Evolutionary conservation across 2,888 invertebrate species (phyloP).

Genomic region (Xanthia icteritia): DNA sequence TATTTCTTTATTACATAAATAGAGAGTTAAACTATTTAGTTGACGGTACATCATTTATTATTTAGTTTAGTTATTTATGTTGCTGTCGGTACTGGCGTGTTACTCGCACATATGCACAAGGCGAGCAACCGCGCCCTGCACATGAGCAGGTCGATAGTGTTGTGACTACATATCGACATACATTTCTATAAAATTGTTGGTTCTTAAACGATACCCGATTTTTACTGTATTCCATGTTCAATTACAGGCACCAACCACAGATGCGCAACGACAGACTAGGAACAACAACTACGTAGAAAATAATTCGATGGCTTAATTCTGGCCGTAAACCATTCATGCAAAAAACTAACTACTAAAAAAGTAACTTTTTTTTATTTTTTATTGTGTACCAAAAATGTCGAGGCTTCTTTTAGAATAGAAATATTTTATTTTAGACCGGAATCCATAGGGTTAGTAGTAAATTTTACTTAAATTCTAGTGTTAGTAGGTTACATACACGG

Average conservation of each 20-base stretch:
- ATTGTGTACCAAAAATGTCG: too few relatives aligned
- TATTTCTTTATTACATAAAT: too few relatives aligned
- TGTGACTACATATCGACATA: slow-evolving; percentile 28
- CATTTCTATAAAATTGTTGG: background rate
- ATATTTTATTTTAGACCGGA: too few relatives aligned
- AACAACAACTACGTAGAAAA: background rate
- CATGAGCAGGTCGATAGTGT: slow-evolving; percentile 68
- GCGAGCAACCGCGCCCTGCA: slow-evolving; percentile 79
- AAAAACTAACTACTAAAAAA: too few relatives aligned
- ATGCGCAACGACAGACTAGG: background rate
- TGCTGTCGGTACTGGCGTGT: slow-evolving; percentile 66
- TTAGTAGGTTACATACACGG: too few relatives aligned
- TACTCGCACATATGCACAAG: slow-evolving; percentile 75
- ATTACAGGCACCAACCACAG: background rate
- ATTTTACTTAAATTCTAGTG: too few relatives aligned
- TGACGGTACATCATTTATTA: slow-evolving; percentile 39
- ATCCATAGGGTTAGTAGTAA: too few relatives aligned
- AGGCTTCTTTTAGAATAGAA: too few relatives aligned
- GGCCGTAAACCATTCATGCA: too few relatives aligned
- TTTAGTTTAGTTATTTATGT: slow-evolving; percentile 42
- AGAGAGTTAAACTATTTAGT: background rate
- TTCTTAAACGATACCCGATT: background rate
- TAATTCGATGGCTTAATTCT: too few relatives aligned
- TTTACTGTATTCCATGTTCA: background rate
- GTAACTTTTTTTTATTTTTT: too few relatives aligned